Evolutionary conservation across 1,140 invertebrate genomes (phyloP), one percentile per base, ranked within the genome.

Genomic region (Trigoniulus corallinus): DNA sequence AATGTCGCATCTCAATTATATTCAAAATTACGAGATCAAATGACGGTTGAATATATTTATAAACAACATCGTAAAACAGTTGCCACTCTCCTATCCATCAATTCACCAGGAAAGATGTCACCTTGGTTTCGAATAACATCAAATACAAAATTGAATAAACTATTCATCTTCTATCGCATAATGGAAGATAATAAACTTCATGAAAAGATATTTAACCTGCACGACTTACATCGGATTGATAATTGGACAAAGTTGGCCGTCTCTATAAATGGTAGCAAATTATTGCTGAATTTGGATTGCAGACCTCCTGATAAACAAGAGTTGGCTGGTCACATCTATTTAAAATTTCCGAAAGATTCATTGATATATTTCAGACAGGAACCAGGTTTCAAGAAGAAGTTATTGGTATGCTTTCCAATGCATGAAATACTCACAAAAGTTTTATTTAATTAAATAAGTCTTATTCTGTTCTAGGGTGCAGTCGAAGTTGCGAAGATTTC

Each of bases 321-420:
- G 1, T 42, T 55, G 43, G 50, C 54, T 0, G 56, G 54, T 2
- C 4, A 2, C 50, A 58, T 56, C 21, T 51, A 53, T 34, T 27
- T 61, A 0, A 58, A 58, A n/a, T 58, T 69, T 25, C 65, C 67
- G 15, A 45, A 58, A n/a, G 66, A 67, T 47, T 58, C 67, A 3
- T 54, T 70, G 22, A 62, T 69, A 40, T 70, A 70, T 54, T 70
- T 70, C 53, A 56, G 66, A 34, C 67, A 70, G 48, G 68, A 70
- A 55, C 68, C 68, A 4, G 68, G 68, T 27, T 58, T 68, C 43
- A 70, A 70, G 55, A 70, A 69, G 53, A 68, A 68, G 54, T 66
- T 69, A 52, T 56, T 70, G 56, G 68, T 70, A 58, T 58, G 59
- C n/a, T n/a, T n/a, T n/a, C n/a, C n/a, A n/a, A n/a, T n/a, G n/a